A percentile compares a stretch with the other conserved stretches of the same genome.
Evolutionary conservation across 1,140 invertebrate species (phyloP).

Genomic region (Portunus trituberculatus): DNA sequence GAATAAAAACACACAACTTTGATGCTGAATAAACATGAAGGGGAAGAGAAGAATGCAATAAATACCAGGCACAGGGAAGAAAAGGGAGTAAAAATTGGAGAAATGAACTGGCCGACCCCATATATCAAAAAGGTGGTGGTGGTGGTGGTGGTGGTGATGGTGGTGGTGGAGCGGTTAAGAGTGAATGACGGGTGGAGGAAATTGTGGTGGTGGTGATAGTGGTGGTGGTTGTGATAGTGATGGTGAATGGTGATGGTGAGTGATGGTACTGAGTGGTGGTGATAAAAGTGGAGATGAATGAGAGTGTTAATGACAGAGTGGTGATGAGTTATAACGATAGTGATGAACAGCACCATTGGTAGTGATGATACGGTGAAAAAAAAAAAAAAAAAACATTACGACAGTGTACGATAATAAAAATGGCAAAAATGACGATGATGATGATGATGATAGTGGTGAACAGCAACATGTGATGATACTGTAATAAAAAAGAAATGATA

Average conservation of each 20-base stretch:
- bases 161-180: not conserved
- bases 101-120: not conserved
- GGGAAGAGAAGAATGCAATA: constrained; percentile 10
- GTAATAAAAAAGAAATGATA: not conserved
- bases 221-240: not conserved
- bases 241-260: not conserved
- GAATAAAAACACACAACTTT: not conserved
- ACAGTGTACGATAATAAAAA: not conserved
- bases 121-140: not conserved
- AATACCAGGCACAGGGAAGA: not conserved
- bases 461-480: not conserved
- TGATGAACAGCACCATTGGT: not conserved
- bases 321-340: not conserved
- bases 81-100: not conserved
- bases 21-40: not conserved
- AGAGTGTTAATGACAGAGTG: not conserved
- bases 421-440: not conserved
- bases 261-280: not conserved
- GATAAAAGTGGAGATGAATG: too few relatives aligned
- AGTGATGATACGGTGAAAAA: not conserved
- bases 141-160: not conserved
- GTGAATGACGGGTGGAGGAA: too few relatives aligned
- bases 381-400: not conserved
- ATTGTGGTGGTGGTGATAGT: not conserved
- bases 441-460: not conserved